These are phyloP conservation scores for Drosophila pectinifera DNA, from an alignment of 1,140 invertebrate genomes.

Conservation along the genomic window DNA sequence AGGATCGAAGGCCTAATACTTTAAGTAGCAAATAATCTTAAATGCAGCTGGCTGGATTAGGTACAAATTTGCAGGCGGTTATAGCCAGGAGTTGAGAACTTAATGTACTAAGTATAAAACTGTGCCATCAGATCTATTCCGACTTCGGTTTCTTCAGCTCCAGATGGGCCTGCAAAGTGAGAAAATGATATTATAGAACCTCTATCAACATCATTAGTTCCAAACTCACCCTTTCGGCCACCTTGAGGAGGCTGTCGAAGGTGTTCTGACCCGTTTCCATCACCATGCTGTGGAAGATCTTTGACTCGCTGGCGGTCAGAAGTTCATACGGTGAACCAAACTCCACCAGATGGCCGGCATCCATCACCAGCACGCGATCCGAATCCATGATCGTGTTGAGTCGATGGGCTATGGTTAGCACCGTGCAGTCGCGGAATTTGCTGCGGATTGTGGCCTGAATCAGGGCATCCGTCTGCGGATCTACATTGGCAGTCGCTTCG, in stretches of 20 bases:
- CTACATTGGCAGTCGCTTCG: slow-evolving; percentile 87
- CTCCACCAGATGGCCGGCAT: slow-evolving; percentile 59
- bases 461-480: slow-evolving; percentile 88
- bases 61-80: slow-evolving; percentile 25
- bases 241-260: slow-evolving; percentile 86
- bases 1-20: slow-evolving; percentile 36
- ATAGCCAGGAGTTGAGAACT: slow-evolving; percentile 20
- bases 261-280: slow-evolving; percentile 88
- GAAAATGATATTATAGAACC: neutral
- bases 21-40: slow-evolving; percentile 45
- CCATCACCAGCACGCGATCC: slow-evolving; percentile 62
- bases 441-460: slow-evolving; percentile 88
- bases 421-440: slow-evolving; percentile 60
- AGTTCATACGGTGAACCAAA: slow-evolving; percentile 87
- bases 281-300: slow-evolving; percentile 87
- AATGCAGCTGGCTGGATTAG: slow-evolving; percentile 84
- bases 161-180: slow-evolving; percentile 35
- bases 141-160: slow-evolving; percentile 51
- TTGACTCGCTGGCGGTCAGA: slow-evolving; percentile 77
- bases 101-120: slow-evolving; percentile 13
- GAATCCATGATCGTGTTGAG: slow-evolving; percentile 68
- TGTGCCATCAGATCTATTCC: slow-evolving; percentile 24
- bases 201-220: neutral
- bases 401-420: slow-evolving; percentile 65
- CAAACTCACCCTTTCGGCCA: slow-evolving; percentile 86